Percentiles rank a stretch among this genome's conserved stretches.
phyloP scores from a whole-genome alignment of 2,113 vertebrate species.

The Tringa solitaria region DNA sequence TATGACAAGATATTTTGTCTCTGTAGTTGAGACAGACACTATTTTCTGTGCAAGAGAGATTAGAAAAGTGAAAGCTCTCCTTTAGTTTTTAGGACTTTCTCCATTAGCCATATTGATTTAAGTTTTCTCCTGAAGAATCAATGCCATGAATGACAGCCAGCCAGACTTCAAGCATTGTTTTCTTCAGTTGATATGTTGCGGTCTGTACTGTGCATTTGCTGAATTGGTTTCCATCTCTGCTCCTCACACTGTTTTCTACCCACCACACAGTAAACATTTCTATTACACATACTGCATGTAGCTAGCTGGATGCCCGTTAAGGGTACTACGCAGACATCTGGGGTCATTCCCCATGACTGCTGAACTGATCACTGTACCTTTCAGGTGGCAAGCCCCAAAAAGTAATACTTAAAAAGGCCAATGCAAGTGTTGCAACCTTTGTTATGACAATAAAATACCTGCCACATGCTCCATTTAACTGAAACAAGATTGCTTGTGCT shows the following conservation, averaged over 20 bases:
- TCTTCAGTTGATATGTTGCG: not conserved
- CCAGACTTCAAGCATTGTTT: not conserved
- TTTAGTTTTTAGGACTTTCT: not conserved
- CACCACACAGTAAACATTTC: not conserved
- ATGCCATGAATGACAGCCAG: not conserved
- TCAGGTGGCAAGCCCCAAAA: not conserved
- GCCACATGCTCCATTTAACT: rapidly evolving
- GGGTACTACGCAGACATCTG: not conserved
- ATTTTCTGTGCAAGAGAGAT: not conserved
- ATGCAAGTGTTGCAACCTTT: not conserved
- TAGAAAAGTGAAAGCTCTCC: not conserved
- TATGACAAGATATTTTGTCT: not conserved
- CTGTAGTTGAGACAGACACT: not conserved
- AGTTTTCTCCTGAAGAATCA: not conserved
- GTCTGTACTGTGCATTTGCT: not conserved
- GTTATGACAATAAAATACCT: not conserved
- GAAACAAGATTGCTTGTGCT: not conserved
- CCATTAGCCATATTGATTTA: not conserved
- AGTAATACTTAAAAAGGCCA: not conserved
- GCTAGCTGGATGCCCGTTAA: not conserved
- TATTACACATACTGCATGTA: not conserved
- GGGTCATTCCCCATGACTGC: not conserved
- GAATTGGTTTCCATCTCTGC: not conserved
- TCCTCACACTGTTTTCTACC: not conserved
- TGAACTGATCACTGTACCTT: not conserved